phyloP scores from a whole-genome alignment of 2,113 vertebrate species.

The Haemorhous mexicanus region DNA sequence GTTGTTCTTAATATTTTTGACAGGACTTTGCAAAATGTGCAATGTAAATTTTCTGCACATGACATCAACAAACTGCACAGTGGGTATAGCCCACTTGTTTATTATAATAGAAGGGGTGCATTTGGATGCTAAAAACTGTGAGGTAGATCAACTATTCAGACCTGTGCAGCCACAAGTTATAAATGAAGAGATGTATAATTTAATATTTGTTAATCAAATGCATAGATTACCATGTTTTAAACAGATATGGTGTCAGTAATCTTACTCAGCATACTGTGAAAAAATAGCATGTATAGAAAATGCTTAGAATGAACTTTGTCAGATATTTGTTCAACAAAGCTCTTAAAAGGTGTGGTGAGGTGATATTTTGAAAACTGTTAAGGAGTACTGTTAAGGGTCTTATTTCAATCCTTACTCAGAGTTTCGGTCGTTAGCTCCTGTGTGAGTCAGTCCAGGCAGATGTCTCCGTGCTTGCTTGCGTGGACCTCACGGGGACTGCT shows the following conservation, averaged over 20 bases:
- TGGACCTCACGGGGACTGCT: neutral
- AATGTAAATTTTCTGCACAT: neutral
- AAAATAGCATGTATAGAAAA: neutral
- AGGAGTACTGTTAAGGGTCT: neutral
- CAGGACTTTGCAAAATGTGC: constrained; percentile 6
- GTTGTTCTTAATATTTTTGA: constrained; percentile 5
- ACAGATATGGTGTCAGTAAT: neutral
- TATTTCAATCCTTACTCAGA: neutral
- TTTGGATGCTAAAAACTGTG: constrained; percentile 1
- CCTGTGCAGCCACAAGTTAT: neutral
- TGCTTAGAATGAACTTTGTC: neutral
- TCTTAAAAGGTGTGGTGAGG: neutral
- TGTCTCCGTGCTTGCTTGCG: neutral
- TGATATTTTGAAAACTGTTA: neutral
- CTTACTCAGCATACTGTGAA: neutral
- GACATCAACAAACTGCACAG: neutral
- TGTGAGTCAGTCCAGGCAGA: neutral
- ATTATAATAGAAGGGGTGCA: neutral
- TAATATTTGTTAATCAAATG: constrained; percentile 19
- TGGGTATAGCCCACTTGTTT: neutral
- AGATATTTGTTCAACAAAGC: neutral
- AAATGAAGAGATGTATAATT: neutral
- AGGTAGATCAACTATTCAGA: neutral
- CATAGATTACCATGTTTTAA: neutral
- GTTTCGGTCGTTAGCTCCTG: neutral